Evolutionary conservation across 2,797 vertebrate genomes (phyloP), one percentile per base, ranked within the genome.

Genomic region (Girardinus metallicus): DNA sequence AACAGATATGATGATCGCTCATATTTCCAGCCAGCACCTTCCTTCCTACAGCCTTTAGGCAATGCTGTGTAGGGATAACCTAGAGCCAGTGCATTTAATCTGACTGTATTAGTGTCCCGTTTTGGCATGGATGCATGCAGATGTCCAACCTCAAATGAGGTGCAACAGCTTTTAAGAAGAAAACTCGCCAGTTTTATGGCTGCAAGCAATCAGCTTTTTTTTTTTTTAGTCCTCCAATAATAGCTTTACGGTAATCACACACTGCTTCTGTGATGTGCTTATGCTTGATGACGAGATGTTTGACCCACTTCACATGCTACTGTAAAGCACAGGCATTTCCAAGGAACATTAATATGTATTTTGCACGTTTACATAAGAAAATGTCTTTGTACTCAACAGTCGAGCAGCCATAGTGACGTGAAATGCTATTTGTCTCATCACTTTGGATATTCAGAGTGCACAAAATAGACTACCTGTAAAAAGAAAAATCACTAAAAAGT

Each of bases 61-160:
- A 80, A 89, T 91, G 91, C 93, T 93, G 92, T 90, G 85, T 90
- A 86, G 70, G 84, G 79, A 87, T 83, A 87, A 93, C 85, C 80
- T 77, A 51, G 89, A 91, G 81, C 84, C 66, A 89, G 82, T 83
- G 77, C 85, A 70, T 86, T 87, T 82, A 31, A 87, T 87, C 26
- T 82, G 91, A 93, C 91, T 93, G 93, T 95, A 92, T 89, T 82
- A 82, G 46, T 79, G 76, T 85, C 46, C 89, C 66, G 85, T 77
- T 80, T 82, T 82, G 74, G 91, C 89, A 93, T 93, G 88, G 78
- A 83, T 72, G 84, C 85, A 71, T 92, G 93, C 93, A 94, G 92
- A 92, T 87, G 74, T 81, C 75, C 66, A 83, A 71, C 81, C 55
- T 90, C 76, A 74, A n/a, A 39, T 23, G 34, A 86, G 75, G 79